Conservation (phyloP, 1,140 invertebrate genomes). For the Hydropsyche tenuis region DNA sequence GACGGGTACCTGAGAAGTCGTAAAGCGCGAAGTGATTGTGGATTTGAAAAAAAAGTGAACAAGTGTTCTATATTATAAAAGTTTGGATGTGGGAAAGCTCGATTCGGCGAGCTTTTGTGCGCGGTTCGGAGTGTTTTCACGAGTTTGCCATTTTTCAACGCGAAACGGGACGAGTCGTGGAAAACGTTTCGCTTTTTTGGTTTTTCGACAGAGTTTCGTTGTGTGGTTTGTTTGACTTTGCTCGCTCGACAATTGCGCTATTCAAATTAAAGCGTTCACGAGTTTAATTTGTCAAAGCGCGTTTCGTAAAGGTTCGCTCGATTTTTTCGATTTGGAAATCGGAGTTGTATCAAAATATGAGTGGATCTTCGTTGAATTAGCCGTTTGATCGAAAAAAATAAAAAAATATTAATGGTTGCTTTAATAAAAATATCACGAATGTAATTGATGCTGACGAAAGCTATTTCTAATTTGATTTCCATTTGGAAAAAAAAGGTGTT, state of each 20-base stretch:
- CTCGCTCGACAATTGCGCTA: neutral
- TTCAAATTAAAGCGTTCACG: slow-evolving; percentile 17
- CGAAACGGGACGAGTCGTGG: neutral
- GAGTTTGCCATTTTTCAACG: neutral
- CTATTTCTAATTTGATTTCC: neutral
- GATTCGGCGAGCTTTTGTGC: too few species aligned
- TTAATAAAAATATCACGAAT: neutral
- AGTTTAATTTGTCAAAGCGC: slow-evolving; percentile 11
- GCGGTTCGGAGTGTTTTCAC: too few species aligned
- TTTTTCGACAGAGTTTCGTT: neutral
- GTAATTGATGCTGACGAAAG: neutral
- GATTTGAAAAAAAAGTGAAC: too few species aligned
- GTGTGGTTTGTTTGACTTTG: slow-evolving; percentile 3
- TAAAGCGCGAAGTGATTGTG: neutral
- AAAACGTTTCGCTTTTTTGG: neutral
- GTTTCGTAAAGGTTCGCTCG: neutral
- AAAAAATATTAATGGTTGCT: too few species aligned
- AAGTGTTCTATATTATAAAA: too few species aligned
- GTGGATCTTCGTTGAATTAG: too few species aligned
- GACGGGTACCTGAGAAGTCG: neutral
- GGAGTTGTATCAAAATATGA: too few species aligned
- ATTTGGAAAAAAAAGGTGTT: neutral
- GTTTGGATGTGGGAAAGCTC: too few species aligned
- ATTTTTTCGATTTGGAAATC: too few species aligned
- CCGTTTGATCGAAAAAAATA: too few species aligned